Conservation (phyloP, 2,113 vertebrate genomes). For the Eolophus roseicapilla region DNA sequence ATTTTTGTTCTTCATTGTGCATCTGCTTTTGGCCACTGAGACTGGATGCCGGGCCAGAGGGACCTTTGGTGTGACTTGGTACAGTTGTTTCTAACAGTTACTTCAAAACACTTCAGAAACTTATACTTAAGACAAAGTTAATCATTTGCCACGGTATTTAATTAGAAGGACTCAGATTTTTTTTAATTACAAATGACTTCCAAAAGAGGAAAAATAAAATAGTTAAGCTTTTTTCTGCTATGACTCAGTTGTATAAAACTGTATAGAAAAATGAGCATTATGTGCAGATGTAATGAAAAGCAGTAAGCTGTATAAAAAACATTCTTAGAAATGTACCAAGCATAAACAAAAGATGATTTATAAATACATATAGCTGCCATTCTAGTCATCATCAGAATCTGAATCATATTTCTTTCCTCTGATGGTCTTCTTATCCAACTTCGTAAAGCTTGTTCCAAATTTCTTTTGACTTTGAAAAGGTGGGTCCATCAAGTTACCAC, state of each 20-base stretch:
- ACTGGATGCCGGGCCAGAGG: background rate
- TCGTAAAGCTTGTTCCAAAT: slow-evolving; percentile 86
- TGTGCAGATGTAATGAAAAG: slow-evolving; percentile 64
- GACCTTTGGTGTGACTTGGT: slow-evolving; percentile 42
- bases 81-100: slow-evolving; percentile 26
- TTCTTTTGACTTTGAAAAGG: slow-evolving; percentile 85
- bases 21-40: slow-evolving; percentile 18
- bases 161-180: slow-evolving; percentile 38
- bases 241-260: slow-evolving; percentile 67
- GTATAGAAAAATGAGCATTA: slow-evolving; percentile 65
- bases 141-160: background rate
- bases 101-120: slow-evolving; percentile 4
- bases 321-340: slow-evolving; percentile 69
- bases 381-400: slow-evolving; percentile 93
- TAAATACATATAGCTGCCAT: slow-evolving; percentile 37
- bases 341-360: slow-evolving; percentile 70
- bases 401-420: slow-evolving; percentile 90
- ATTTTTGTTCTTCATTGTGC: background rate
- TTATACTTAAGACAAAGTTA: background rate
- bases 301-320: slow-evolving; percentile 70
- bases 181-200: slow-evolving; percentile 47
- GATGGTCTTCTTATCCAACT: slow-evolving; percentile 95
- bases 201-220: slow-evolving; percentile 43
- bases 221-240: slow-evolving; percentile 42
- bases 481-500: slow-evolving; percentile 92